Evolutionary conservation across 2,888 invertebrate genomes (phyloP), one percentile per base, ranked within the genome.

Genomic region (Listrodromus nycthemerus): DNA sequence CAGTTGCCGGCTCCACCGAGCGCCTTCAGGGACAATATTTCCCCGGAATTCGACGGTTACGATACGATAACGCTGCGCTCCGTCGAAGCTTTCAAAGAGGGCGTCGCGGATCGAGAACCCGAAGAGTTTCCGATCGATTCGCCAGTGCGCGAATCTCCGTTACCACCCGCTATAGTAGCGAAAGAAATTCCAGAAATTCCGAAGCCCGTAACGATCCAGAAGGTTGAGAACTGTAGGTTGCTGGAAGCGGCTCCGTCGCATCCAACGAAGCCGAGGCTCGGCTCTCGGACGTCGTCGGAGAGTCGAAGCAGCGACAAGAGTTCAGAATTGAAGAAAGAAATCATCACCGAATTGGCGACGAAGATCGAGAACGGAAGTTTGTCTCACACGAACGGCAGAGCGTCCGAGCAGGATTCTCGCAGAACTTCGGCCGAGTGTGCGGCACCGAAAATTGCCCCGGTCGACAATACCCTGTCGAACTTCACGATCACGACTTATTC

Each of bases 1-100:
- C 93, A 94, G 85, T 92, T 95, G 58, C 95, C 95, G 0, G 95
- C 95, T 0, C 95, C 95, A 0, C 95, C 95, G 1, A 94, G 94
- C 73, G 94, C 94, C 19, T 95, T 95, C 89, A 92, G 95, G 70
- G 95, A 95, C 81, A 87, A 86, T 2, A 58, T 84, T 24, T 88
- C 89, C 0, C 88, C 91, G 8, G 85, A 86, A 21, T 81, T 86
- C 52, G 87, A 89, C 6, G 87, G 85, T 19, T 89, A 89, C 41
- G 90, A 91, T 4, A 86, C 87, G 19, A 84, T 89, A 19, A 88
- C 86, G 3, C 61, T 88, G 5, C 77, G 86, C 19, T 87, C 89
- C 6, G 83, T 88, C 5, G 87, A 89, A 3, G 86, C 83, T 27
- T 87, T 88, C 45, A 87, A 86, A 8, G 86, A 89, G 4, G 66